Evolutionary conservation across 2,113 vertebrate genomes (phyloP).

Genomic region (Actinemys pallida): DNA sequence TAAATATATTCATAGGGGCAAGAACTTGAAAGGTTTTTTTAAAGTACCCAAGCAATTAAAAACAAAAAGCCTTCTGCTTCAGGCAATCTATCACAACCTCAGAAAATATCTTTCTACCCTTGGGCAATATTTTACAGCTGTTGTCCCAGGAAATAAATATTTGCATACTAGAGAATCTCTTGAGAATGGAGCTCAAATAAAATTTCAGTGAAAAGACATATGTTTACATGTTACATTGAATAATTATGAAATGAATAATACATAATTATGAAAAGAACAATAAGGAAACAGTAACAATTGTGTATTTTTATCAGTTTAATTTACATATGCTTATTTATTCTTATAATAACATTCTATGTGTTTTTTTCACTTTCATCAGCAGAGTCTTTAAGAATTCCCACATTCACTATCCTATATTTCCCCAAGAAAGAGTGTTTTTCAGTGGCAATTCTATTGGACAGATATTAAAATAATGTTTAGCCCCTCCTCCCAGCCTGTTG

Average conservation of each 20-base stretch:
- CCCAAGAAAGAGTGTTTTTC: neutral
- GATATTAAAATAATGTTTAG: neutral
- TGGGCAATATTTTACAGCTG: neutral
- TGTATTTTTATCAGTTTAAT: neutral
- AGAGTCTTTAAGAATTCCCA: conserved; percentile 21
- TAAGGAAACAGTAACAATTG: neutral
- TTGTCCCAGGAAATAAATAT: neutral
- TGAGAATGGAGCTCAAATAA: neutral
- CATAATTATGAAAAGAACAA: neutral
- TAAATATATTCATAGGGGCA: neutral
- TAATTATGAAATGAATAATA: neutral
- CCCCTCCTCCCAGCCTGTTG: neutral
- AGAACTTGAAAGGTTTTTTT: neutral
- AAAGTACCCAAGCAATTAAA: neutral
- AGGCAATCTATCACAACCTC: neutral
- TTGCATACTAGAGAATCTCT: neutral
- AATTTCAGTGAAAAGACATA: neutral
- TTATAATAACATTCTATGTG: neutral
- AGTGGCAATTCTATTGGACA: neutral
- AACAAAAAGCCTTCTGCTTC: neutral
- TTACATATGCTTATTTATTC: rapidly evolving
- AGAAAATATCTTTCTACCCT: no score
- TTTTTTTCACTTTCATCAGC: neutral
- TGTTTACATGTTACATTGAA: neutral
- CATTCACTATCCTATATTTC: neutral